phyloP scores from a whole-genome alignment of 2,888 invertebrate species.

The Ephialtes manifestator region DNA sequence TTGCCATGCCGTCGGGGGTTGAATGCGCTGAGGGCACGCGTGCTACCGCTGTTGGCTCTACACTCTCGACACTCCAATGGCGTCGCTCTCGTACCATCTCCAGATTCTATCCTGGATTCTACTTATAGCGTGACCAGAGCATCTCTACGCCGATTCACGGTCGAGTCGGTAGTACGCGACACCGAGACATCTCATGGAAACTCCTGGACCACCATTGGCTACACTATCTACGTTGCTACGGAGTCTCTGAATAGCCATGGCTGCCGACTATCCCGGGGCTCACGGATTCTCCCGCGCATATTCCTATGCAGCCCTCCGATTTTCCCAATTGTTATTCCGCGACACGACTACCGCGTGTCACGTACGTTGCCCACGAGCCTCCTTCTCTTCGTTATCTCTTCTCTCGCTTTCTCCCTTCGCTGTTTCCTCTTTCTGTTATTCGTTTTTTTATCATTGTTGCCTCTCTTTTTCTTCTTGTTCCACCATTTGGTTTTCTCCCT shows the following conservation, averaged over 20 bases:
- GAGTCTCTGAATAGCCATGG: slow-evolving; percentile 32
- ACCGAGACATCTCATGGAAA: slow-evolving; percentile 13
- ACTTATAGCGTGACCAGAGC: not conserved
- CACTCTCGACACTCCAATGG: slow-evolving; percentile 56
- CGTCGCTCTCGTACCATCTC: slow-evolving; percentile 44
- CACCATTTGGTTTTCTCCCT: slow-evolving; percentile 21
- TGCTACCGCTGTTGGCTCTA: slow-evolving; percentile 31
- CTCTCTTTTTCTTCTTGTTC: not conserved
- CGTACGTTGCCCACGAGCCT: slow-evolving; percentile 71
- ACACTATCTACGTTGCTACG: slow-evolving; percentile 37
- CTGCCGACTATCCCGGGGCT: slow-evolving; percentile 36
- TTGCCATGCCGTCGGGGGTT: slow-evolving; percentile 62
- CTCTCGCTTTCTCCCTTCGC: slow-evolving; percentile 29
- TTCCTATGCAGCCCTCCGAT: slow-evolving; percentile 78
- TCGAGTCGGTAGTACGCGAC: slow-evolving; percentile 57
- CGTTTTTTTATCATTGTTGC: slow-evolving; percentile 8
- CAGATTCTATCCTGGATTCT: slow-evolving; percentile 43
- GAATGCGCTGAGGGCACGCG: slow-evolving; percentile 65
- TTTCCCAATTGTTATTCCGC: slow-evolving; percentile 82
- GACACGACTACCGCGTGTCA: slow-evolving; percentile 76
- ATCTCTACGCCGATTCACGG: slow-evolving; percentile 32
- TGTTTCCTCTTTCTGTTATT: slow-evolving; percentile 32
- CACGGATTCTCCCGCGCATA: slow-evolving; percentile 48
- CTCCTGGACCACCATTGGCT: not conserved
- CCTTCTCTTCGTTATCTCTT: slow-evolving; percentile 49